Percentiles rank a stretch among this genome's conserved stretches.
Conservation (phyloP, 2,888 invertebrate genomes). For the Drosophila mimica region DNA sequence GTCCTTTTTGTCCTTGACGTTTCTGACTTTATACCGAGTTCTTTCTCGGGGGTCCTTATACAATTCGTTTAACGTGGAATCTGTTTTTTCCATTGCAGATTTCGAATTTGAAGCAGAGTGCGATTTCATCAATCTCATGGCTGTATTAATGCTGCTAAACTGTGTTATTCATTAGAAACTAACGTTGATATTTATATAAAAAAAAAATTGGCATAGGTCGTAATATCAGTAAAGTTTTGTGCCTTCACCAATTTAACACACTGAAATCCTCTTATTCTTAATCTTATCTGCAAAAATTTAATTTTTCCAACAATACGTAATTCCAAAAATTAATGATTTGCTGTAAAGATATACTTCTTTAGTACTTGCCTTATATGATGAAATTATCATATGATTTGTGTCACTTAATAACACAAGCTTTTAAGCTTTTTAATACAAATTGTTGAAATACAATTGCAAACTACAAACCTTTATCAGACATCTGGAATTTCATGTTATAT, state of each 20-base stretch:
- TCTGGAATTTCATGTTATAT: not conserved
- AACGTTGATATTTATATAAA: constrained; percentile 10
- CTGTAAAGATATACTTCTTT: not conserved
- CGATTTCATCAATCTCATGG: not conserved
- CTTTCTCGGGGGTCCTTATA: not conserved
- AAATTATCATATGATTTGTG: not conserved
- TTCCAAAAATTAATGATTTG: not conserved
- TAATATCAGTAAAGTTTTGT: not conserved
- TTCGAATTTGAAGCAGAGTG: not conserved
- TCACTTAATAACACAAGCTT: too few species aligned
- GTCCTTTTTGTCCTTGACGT: not conserved
- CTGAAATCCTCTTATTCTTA: not conserved
- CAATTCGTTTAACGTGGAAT: not conserved
- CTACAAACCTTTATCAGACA: not conserved
- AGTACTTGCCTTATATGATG: not conserved
- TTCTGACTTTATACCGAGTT: not conserved
- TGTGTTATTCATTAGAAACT: not conserved
- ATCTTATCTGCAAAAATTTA: not conserved
- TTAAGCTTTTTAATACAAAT: not conserved
- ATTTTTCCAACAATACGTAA: not conserved
- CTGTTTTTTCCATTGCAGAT: not conserved
- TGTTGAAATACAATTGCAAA: not conserved
- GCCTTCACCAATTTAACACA: not conserved
- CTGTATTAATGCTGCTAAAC: not conserved
- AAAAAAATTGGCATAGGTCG: constrained; percentile 16